Percentiles rank a stretch among this genome's conserved stretches.
Conservation (phyloP, 1,140 invertebrate genomes). For the Saccostrea glomerata region DNA sequence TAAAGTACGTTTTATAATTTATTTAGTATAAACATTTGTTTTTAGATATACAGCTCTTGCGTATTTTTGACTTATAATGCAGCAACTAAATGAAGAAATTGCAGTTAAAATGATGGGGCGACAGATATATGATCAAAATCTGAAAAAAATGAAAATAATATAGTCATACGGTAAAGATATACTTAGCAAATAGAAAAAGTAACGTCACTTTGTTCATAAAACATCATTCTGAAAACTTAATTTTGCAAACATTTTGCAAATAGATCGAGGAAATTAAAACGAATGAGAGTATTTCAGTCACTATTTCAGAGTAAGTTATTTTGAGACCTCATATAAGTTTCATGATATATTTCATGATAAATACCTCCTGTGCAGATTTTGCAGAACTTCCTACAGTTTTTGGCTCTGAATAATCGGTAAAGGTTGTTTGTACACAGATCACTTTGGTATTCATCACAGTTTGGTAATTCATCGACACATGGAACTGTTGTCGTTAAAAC, state of each 20-base stretch:
- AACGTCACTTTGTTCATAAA: too few relatives aligned
- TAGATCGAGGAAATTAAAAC: too few relatives aligned
- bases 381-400: slow-evolving; percentile 48
- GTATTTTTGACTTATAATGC: background rate
- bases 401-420: slow-evolving; percentile 43
- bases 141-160: background rate
- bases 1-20: too few relatives aligned
- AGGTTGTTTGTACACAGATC: slow-evolving; percentile 47
- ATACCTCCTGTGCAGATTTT: slow-evolving; percentile 43
- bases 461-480: slow-evolving; percentile 43
- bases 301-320: too few relatives aligned
- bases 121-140: background rate
- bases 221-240: too few relatives aligned
- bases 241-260: too few relatives aligned
- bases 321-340: background rate
- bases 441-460: slow-evolving; percentile 45
- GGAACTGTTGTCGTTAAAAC: slow-evolving; percentile 14
- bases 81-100: background rate
- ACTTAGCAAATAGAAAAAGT: too few relatives aligned
- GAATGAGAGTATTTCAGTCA: too few relatives aligned
- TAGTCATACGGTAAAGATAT: too few relatives aligned
- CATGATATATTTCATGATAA: background rate
- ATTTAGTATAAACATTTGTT: background rate
- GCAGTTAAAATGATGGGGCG: background rate
- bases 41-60: background rate